Evolutionary conservation across 1,140 invertebrate genomes (phyloP).

Genomic region (Harpegnathos saltator): DNA sequence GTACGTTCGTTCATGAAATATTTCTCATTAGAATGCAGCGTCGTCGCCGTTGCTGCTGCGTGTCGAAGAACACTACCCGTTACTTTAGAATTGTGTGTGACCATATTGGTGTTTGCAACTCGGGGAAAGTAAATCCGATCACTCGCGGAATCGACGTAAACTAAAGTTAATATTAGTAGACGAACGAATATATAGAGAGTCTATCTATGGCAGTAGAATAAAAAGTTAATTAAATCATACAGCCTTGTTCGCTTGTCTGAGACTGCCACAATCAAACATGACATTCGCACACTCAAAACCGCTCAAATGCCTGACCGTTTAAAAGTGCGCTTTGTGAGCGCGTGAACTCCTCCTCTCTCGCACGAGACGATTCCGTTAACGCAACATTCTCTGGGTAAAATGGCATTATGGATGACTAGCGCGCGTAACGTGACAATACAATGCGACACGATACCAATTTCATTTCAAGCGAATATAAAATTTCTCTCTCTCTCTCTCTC

Average conservation of each 20-base stretch:
- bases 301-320: slow-evolving; percentile 61
- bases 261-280: slow-evolving; percentile 60
- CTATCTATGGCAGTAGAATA: slow-evolving; percentile 79
- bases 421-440: slow-evolving; percentile 58
- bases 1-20: slow-evolving; percentile 67
- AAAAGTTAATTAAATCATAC: slow-evolving; percentile 72
- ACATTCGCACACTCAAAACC: slow-evolving; percentile 43
- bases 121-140: slow-evolving; percentile 40
- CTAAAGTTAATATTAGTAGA: slow-evolving; percentile 59
- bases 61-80: slow-evolving; percentile 52
- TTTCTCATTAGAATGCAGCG: slow-evolving; percentile 53
- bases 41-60: slow-evolving; percentile 46
- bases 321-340: slow-evolving; percentile 38
- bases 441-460: slow-evolving; percentile 53
- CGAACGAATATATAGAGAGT: slow-evolving; percentile 49
- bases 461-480: slow-evolving; percentile 32
- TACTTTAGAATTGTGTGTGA: slow-evolving; percentile 37
- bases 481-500: slow-evolving; percentile 24
- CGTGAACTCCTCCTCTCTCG: slow-evolving; percentile 60
- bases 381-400: slow-evolving; percentile 63
- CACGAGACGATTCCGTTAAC: slow-evolving; percentile 61
- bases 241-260: slow-evolving; percentile 56
- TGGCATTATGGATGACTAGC: slow-evolving; percentile 73
- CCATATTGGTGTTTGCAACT: slow-evolving; percentile 42
- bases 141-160: slow-evolving; percentile 36